Evolutionary conservation across 1,140 invertebrate genomes (phyloP).

Genomic region (Eulimnadia texana): DNA sequence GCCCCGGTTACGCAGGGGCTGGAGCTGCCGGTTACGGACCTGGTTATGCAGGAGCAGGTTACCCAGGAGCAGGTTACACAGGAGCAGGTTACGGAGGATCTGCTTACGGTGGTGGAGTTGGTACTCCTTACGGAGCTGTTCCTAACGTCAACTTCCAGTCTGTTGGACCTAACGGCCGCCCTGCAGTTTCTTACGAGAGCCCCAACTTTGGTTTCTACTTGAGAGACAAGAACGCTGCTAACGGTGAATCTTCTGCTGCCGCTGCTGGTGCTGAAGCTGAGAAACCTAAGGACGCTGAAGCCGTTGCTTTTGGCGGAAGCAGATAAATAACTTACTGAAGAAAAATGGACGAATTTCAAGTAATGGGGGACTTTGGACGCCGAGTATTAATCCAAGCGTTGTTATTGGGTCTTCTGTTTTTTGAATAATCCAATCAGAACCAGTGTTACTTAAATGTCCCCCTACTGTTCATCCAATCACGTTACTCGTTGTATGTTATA

Average conservation of each 20-base stretch:
- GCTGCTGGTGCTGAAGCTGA: neutral
- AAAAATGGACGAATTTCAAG: too few species aligned
- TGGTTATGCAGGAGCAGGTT: neutral
- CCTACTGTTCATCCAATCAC: too few species aligned
- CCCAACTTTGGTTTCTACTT: neutral
- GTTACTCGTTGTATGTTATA: too few species aligned
- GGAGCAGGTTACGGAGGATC: neutral
- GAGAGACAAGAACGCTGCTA: neutral
- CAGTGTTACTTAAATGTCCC: too few species aligned
- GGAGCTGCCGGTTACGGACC: neutral
- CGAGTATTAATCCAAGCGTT: too few species aligned
- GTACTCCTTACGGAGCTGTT: neutral
- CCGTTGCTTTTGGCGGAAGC: neutral
- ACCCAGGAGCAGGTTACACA: neutral
- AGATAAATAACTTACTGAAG: neutral
- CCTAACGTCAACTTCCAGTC: neutral
- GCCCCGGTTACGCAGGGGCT: neutral
- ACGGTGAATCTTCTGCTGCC: neutral
- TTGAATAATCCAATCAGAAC: too few species aligned
- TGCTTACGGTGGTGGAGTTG: neutral
- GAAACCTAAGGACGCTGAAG: neutral
- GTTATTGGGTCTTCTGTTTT: too few species aligned
- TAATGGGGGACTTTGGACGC: too few species aligned
- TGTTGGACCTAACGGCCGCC: neutral
- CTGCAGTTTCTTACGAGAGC: neutral